Percentiles rank a stretch among this genome's conserved stretches.
These are phyloP conservation scores for Paratrypauchen microcephalus DNA, from an alignment of 2,797 vertebrate species.

Conservation along the genomic window DNA sequence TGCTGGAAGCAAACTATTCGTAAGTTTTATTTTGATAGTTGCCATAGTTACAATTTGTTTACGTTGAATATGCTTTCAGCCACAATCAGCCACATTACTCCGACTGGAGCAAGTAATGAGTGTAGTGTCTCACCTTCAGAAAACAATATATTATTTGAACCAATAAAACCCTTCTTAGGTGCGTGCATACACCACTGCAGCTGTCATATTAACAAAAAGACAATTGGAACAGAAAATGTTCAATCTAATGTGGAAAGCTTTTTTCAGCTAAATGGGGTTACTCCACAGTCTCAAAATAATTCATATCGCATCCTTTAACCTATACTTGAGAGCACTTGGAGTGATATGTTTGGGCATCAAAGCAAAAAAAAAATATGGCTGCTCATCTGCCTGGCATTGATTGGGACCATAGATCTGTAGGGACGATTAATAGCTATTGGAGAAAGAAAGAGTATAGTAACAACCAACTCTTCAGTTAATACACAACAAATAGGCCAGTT, in stretches of 20 bases:
- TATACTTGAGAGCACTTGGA: conserved; percentile 9
- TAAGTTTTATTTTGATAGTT: background rate
- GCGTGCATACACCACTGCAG: too few relatives aligned
- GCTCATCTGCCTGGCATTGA: conserved; percentile 39
- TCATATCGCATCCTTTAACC: background rate
- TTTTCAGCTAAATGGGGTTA: too few relatives aligned
- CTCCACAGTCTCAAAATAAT: background rate
- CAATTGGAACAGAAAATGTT: too few relatives aligned
- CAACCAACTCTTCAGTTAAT: conserved; percentile 49
- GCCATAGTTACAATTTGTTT: background rate
- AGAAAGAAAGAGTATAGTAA: conserved; percentile 40
- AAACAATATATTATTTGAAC: background rate
- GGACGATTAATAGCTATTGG: conserved; percentile 33
- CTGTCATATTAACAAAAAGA: too few relatives aligned
- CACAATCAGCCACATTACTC: background rate
- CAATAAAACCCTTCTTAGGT: background rate
- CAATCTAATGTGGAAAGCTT: too few relatives aligned
- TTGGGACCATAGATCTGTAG: conserved; percentile 12
- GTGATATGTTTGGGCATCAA: conserved; percentile 24
- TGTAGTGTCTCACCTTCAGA: background rate
- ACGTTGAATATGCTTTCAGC: background rate
- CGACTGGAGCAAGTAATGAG: background rate
- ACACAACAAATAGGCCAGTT: conserved; percentile 46
- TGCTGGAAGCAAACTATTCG: too few relatives aligned
- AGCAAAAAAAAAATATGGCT: conserved; percentile 11